Evolutionary conservation across 2,797 vertebrate species (phyloP).

Genomic region (Xerus rutilus): DNA sequence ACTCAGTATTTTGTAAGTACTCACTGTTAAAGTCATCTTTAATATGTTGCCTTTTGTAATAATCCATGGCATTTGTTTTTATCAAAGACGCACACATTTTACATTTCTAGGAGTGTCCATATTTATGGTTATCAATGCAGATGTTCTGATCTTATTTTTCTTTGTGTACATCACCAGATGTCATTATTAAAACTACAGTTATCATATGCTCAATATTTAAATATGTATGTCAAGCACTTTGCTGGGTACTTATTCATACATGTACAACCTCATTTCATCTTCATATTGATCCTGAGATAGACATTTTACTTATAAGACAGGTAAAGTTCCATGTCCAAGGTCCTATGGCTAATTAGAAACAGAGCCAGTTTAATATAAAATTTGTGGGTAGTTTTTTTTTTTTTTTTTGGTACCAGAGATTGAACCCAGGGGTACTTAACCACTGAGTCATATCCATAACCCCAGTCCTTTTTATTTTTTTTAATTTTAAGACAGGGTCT

Average conservation of each 20-base stretch:
- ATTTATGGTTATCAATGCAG: neutral
- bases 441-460: too few relatives aligned
- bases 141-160: neutral
- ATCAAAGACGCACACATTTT: neutral
- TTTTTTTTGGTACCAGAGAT: too few relatives aligned
- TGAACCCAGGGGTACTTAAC: too few relatives aligned
- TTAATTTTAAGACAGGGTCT: too few relatives aligned
- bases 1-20: neutral
- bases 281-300: neutral
- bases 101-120: neutral
- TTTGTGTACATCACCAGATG: neutral
- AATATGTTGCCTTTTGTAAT: neutral
- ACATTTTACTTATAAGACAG: neutral
- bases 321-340: neutral
- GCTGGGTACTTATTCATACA: neutral
- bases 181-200: neutral
- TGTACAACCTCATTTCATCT: neutral
- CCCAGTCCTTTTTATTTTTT: too few relatives aligned
- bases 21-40: neutral
- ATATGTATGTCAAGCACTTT: neutral
- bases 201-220: neutral
- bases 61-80: neutral
- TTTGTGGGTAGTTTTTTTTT: neutral
- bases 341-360: neutral
- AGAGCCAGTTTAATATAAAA: neutral